Percentiles rank a stretch among this genome's conserved stretches.
These are phyloP conservation scores for Orientallactaga bullata DNA, from an alignment of 2,113 vertebrate genomes.

Conservation along the genomic window DNA sequence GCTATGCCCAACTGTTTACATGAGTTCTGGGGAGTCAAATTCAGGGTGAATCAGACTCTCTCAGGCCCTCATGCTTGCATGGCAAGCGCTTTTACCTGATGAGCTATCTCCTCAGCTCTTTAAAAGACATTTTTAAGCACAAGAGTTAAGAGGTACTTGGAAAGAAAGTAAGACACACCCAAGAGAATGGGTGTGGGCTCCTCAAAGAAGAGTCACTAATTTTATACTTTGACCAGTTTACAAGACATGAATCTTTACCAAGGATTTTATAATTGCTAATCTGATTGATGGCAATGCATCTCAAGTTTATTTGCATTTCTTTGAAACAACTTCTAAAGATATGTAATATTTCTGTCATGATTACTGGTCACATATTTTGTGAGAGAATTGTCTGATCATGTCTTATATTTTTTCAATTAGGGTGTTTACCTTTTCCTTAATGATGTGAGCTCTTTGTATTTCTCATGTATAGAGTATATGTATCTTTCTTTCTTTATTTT, in stretches of 20 bases:
- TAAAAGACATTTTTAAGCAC: too few relatives aligned
- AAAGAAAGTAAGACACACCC: too few relatives aligned
- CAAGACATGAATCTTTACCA: not conserved
- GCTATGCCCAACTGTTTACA: too few relatives aligned
- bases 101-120: too few relatives aligned
- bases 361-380: constrained; percentile 19
- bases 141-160: too few relatives aligned
- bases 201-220: not conserved
- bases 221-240: constrained; percentile 56
- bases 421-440: not conserved
- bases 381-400: not conserved
- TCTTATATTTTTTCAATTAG: constrained; percentile 2
- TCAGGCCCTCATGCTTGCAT: too few relatives aligned
- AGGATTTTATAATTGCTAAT: not conserved
- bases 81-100: too few relatives aligned
- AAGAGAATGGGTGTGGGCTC: too few relatives aligned
- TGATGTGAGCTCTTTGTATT: not conserved
- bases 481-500: constrained; percentile 16
- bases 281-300: not conserved
- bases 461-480: not conserved
- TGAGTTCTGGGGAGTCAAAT: too few relatives aligned
- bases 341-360: not conserved
- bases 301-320: not conserved
- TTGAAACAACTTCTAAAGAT: constrained; percentile 7
- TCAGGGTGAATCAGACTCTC: too few relatives aligned